Percentiles rank a stretch among this genome's conserved stretches.
Evolutionary conservation across 2,888 invertebrate species (phyloP).

Genomic region (Ectropis crepuscularia): DNA sequence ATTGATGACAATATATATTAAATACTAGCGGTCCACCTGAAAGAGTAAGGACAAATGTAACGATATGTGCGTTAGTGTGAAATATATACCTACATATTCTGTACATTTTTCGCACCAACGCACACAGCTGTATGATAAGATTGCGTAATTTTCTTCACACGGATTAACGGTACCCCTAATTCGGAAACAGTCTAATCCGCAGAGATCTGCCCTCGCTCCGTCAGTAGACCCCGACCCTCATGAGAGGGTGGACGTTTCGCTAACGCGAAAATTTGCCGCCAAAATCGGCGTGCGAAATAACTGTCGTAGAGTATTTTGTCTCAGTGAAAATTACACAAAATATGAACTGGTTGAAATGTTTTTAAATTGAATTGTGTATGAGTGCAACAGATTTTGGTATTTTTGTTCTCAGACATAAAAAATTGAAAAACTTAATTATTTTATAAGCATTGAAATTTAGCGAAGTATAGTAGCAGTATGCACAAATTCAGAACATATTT

Average conservation of each 20-base stretch:
- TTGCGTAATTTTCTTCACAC: constrained; percentile 12
- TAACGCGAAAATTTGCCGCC: constrained; percentile 36
- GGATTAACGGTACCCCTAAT: constrained; percentile 20
- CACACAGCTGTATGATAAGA: constrained; percentile 5
- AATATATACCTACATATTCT: too few relatives aligned
- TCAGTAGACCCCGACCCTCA: constrained; percentile 35
- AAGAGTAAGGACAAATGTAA: too few relatives aligned
- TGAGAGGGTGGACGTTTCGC: constrained; percentile 31
- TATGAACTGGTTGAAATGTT: not conserved
- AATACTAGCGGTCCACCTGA: too few relatives aligned
- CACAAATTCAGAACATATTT: not conserved
- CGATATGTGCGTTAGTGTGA: too few relatives aligned
- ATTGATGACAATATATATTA: too few relatives aligned
- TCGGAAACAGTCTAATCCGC: constrained; percentile 29
- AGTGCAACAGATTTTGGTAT: too few relatives aligned
- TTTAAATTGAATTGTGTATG: not conserved
- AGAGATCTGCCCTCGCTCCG: constrained; percentile 25
- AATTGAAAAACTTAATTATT: too few relatives aligned
- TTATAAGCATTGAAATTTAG: too few relatives aligned
- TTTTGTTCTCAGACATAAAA: too few relatives aligned
- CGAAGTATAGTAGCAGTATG: too few relatives aligned
- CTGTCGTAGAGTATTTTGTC: constrained; percentile 4
- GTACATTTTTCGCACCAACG: not conserved
- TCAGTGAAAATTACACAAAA: not conserved
- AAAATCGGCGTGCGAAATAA: constrained; percentile 32